Evolutionary conservation across 2,113 vertebrate genomes (phyloP).

Genomic region (Corythoichthys haematopterus): DNA sequence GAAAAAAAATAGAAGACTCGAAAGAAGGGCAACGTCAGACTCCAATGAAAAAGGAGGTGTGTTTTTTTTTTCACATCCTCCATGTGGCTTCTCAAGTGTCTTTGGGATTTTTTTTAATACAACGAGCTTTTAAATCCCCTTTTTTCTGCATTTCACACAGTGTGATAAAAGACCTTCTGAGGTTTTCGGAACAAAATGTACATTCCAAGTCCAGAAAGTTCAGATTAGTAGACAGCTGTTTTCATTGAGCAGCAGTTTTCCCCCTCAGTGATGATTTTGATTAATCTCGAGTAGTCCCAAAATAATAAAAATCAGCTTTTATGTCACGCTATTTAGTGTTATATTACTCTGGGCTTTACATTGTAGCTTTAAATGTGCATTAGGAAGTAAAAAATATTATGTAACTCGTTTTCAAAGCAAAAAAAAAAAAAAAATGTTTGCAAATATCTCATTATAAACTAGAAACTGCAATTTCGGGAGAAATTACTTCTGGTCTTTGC

Average conservation of each 20-base stretch:
- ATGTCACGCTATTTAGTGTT: too few species aligned
- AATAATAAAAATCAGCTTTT: too few species aligned
- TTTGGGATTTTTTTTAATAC: background rate
- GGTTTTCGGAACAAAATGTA: slow-evolving; percentile 6
- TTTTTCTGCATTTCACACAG: background rate
- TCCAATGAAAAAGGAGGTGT: slow-evolving; percentile 22
- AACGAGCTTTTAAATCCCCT: background rate
- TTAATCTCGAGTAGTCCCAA: too few species aligned
- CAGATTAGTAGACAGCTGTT: background rate
- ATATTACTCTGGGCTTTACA: too few species aligned
- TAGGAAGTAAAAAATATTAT: too few species aligned
- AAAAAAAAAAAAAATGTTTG: too few species aligned
- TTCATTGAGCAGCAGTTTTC: background rate
- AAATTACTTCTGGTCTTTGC: too few species aligned
- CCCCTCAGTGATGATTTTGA: background rate
- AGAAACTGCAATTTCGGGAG: too few species aligned
- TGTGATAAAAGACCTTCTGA: background rate
- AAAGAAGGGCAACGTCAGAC: slow-evolving; percentile 3
- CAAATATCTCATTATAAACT: too few species aligned
- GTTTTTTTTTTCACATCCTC: slow-evolving; percentile 43
- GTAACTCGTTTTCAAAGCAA: too few species aligned
- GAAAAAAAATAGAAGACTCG: background rate
- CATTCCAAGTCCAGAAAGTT: background rate
- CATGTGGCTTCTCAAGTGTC: slow-evolving; percentile 5
- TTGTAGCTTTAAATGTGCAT: too few species aligned